Conservation (phyloP, 2,888 invertebrate genomes). For the Balanococcus diminutus region DNA sequence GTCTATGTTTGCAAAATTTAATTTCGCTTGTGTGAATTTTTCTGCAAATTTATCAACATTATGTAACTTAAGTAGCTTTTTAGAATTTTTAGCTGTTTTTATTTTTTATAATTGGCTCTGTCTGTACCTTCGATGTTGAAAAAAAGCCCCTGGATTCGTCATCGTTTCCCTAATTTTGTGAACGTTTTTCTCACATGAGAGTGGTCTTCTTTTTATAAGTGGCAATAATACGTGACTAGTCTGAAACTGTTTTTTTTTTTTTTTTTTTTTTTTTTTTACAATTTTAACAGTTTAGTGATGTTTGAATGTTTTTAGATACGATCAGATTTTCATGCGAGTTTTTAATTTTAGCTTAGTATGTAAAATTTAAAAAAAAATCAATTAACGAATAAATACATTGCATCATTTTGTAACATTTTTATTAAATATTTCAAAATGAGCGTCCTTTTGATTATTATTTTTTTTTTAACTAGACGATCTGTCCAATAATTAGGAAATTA, state of each 20-base stretch:
- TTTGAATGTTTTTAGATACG: background rate
- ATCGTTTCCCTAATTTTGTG: background rate
- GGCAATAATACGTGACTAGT: constrained; percentile 42
- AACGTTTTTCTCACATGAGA: background rate
- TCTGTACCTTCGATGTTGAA: background rate
- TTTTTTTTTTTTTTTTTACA: background rate
- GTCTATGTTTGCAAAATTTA: background rate
- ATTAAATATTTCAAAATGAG: constrained; percentile 34
- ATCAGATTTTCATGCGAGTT: constrained; percentile 22
- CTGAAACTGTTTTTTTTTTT: constrained; percentile 26
- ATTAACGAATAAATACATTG: constrained; percentile 27
- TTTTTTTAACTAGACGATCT: background rate
- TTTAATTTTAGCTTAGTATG: constrained; percentile 13
- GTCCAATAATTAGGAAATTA: background rate
- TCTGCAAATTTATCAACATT: background rate
- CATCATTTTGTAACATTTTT: constrained; percentile 35
- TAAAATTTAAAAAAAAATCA: background rate
- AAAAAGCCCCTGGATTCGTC: background rate
- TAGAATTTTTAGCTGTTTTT: constrained; percentile 37
- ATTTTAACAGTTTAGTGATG: constrained; percentile 15
- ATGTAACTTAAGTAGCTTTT: constrained; percentile 10
- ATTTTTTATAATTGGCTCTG: constrained; percentile 20
- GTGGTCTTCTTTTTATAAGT: background rate
- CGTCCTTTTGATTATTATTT: background rate
- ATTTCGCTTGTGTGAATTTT: constrained; percentile 30